Conservation (phyloP, 2,113 vertebrate species). For the Lathamus discolor region DNA sequence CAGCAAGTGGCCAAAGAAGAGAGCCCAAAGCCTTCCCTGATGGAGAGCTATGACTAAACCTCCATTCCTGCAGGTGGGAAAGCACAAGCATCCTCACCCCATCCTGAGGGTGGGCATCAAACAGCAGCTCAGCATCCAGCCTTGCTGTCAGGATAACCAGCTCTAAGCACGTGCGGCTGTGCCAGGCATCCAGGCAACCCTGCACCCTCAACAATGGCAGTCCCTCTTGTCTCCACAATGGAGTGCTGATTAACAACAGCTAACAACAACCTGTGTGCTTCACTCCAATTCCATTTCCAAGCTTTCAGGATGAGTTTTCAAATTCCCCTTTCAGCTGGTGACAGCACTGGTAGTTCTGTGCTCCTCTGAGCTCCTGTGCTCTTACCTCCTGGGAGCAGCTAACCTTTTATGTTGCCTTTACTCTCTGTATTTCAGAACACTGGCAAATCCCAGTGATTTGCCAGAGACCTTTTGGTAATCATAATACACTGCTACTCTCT, state of each 20-base stretch:
- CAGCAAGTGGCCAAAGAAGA: neutral
- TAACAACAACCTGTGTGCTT: neutral
- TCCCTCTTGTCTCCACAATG: neutral
- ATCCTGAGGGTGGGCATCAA: neutral
- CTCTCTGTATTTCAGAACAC: neutral
- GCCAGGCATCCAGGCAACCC: neutral
- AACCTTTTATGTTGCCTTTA: neutral
- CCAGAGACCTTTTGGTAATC: neutral
- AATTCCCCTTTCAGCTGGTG: neutral
- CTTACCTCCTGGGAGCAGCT: neutral
- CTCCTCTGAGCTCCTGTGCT: neutral
- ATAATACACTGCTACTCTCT: neutral
- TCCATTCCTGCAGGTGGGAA: neutral
- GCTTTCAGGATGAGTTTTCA: neutral
- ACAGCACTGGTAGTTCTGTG: neutral
- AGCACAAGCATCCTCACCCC: neutral
- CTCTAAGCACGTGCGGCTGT: accelerated
- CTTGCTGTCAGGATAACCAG: neutral
- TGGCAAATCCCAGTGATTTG: neutral
- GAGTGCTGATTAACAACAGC: neutral
- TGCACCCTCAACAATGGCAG: accelerated
- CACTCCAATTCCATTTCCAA: neutral
- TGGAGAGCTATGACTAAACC: neutral
- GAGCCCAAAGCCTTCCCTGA: neutral
- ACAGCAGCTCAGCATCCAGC: neutral